phyloP scores from a whole-genome alignment of 92 coral and sea anemone genomes.

The Pocillopora meandrina region DNA sequence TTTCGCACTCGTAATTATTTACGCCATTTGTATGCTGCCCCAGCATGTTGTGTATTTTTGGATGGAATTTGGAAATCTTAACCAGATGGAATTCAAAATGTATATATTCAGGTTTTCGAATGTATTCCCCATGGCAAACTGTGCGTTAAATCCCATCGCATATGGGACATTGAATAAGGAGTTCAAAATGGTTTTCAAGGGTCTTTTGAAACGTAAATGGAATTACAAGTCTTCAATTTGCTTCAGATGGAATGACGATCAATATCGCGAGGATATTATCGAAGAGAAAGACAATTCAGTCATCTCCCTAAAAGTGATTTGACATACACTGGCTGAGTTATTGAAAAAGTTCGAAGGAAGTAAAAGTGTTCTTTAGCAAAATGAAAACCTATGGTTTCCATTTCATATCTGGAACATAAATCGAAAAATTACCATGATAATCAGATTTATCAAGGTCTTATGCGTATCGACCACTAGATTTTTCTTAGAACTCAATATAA shows the following conservation, averaged over 20 bases:
- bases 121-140: slow-evolving; percentile 92
- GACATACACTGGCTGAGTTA: background rate
- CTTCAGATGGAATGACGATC: slow-evolving; percentile 6
- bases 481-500: no score
- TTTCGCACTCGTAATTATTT: slow-evolving; percentile 73
- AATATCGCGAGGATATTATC: background rate
- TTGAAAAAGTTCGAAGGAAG: no score
- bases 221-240: background rate
- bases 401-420: no score
- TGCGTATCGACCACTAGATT: no score
- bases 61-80: slow-evolving; percentile 82
- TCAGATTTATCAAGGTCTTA: no score
- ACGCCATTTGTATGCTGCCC: slow-evolving; percentile 85
- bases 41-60: slow-evolving; percentile 89
- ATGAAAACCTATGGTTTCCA: no score
- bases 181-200: slow-evolving; percentile 72
- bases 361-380: no score
- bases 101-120: slow-evolving; percentile 87
- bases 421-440: no score
- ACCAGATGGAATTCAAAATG: slow-evolving; percentile 70
- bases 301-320: background rate
- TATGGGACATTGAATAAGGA: slow-evolving; percentile 89
- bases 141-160: slow-evolving; percentile 88
- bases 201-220: slow-evolving; percentile 42
- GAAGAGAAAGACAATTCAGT: background rate